A percentile compares a stretch with the other conserved stretches of the same genome.
These are phyloP conservation scores for Crenichthys baileyi DNA, from an alignment of 2,797 vertebrate species.

Conservation along the genomic window DNA sequence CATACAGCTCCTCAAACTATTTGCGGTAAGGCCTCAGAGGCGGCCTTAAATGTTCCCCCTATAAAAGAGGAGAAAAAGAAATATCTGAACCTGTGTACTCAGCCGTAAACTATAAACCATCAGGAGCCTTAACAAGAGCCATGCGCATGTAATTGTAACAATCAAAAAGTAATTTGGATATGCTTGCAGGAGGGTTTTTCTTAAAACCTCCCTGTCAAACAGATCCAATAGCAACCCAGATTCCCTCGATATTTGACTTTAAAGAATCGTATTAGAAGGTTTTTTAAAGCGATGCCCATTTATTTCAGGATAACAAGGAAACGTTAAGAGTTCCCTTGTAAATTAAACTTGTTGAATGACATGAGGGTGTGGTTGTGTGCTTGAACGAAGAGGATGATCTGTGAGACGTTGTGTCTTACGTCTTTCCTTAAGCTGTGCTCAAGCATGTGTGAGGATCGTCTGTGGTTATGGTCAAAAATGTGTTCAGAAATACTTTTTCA, in stretches of 20 bases:
- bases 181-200: conserved; percentile 48
- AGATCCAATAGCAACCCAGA: conserved; percentile 59
- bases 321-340: conserved; percentile 16
- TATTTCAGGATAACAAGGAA: conserved; percentile 46
- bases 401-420: conserved; percentile 30
- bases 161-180: conserved; percentile 67
- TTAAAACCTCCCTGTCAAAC: conserved; percentile 62
- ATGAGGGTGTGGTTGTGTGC: conserved; percentile 8
- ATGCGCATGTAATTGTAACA: conserved; percentile 69
- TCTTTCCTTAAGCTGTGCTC: conserved; percentile 23
- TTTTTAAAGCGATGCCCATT: conserved; percentile 25
- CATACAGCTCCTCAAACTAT: conserved; percentile 51
- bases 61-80: conserved; percentile 58
- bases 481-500: conserved; percentile 37
- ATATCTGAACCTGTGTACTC: conserved; percentile 69
- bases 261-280: conserved; percentile 37
- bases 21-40: conserved; percentile 51
- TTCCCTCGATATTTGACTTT: conserved; percentile 57
- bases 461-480: conserved; percentile 33
- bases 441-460: conserved; percentile 28
- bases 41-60: conserved; percentile 49
- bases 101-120: conserved; percentile 72
- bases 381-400: conserved; percentile 30
- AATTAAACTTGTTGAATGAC: conserved; percentile 34
- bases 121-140: conserved; percentile 67